A percentile compares a stretch with the other conserved stretches of the same genome.
Evolutionary conservation across 2,113 vertebrate species (phyloP).

Genomic region (Cyprinodon variegatus): DNA sequence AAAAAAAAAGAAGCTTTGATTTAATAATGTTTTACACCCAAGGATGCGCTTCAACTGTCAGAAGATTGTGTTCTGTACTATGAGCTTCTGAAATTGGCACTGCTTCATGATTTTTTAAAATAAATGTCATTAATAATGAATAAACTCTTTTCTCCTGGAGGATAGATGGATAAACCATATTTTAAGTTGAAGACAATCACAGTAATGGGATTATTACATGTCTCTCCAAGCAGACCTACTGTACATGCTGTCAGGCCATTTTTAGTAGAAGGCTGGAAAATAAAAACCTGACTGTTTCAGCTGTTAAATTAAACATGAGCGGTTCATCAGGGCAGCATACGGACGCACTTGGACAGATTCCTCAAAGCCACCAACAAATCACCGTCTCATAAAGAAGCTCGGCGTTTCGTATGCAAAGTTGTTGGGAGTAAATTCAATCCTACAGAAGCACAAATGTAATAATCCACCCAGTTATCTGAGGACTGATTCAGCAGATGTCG

Average conservation of each 20-base stretch:
- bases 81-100: slow-evolving; percentile 18
- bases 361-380: too few species aligned
- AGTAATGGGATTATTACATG: background rate
- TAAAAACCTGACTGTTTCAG: too few species aligned
- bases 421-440: too few species aligned
- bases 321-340: background rate
- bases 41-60: slow-evolving; percentile 5
- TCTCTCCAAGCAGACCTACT: background rate
- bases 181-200: background rate
- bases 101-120: slow-evolving; percentile 25
- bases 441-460: background rate
- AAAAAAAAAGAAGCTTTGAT: slow-evolving; percentile 18
- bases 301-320: background rate
- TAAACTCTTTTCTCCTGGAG: background rate
- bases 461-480: background rate
- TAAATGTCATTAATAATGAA: slow-evolving; percentile 11
- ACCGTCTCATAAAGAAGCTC: background rate
- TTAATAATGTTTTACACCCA: slow-evolving; percentile 40
- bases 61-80: slow-evolving; percentile 7
- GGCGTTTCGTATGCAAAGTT: background rate
- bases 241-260: background rate
- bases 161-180: background rate
- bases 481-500: background rate
- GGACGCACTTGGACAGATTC: background rate
- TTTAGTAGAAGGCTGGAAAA: background rate